phyloP scores from a whole-genome alignment of 2,888 invertebrate genomes.

The Melinaea marsaeus region DNA sequence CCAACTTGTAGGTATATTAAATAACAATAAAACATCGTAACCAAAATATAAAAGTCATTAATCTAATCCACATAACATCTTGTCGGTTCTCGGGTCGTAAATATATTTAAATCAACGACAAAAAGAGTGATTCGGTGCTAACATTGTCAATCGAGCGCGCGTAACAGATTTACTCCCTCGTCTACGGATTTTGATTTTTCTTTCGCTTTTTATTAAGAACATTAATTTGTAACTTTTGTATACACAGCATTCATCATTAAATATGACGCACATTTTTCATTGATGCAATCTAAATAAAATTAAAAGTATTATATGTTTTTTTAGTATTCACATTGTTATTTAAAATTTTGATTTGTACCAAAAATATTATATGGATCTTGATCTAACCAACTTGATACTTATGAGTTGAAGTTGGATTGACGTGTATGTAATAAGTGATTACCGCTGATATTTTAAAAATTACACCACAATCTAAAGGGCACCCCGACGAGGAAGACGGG shows the following conservation, averaged over 20 bases:
- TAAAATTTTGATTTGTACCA: no score
- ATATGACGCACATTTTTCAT: no score
- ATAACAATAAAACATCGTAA: no score
- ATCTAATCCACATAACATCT: not conserved
- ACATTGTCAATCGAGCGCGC: conserved; percentile 39
- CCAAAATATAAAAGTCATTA: not conserved
- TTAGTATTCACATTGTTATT: no score
- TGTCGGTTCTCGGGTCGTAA: not conserved
- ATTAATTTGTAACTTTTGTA: conserved; percentile 59
- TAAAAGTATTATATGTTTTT: no score
- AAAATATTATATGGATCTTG: no score
- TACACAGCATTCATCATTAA: conserved; percentile 5
- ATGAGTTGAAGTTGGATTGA: not conserved
- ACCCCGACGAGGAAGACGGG: conserved; percentile 63
- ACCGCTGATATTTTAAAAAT: conserved; percentile 18
- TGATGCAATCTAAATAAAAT: no score
- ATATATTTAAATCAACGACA: conserved; percentile 25
- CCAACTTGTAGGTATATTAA: no score
- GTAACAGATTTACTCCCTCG: conserved; percentile 30
- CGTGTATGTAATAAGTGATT: not conserved
- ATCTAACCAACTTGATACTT: no score
- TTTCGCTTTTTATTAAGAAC: conserved; percentile 54
- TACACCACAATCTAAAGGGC: conserved; percentile 42
- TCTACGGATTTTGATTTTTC: conserved; percentile 29
- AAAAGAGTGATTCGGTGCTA: conserved; percentile 25